phyloP scores from a whole-genome alignment of 1,140 invertebrate species.

The Ptiloglossa arizonensis region DNA sequence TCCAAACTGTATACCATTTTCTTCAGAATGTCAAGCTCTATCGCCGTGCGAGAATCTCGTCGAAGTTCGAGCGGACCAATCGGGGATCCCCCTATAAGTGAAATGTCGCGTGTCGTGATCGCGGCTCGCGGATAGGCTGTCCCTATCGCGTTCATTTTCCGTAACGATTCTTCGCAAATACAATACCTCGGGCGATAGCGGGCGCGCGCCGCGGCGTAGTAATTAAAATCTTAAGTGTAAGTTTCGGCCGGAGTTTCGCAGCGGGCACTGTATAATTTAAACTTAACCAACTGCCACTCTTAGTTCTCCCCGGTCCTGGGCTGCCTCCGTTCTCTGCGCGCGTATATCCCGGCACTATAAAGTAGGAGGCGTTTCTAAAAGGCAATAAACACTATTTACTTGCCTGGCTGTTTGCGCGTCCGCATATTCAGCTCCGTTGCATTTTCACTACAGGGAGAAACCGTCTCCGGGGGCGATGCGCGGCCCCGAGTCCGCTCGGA shows the following conservation, averaged over 20 bases:
- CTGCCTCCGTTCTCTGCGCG: not conserved
- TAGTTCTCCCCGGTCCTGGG: not conserved
- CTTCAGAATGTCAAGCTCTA: too few species aligned
- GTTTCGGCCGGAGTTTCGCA: conserved; percentile 11
- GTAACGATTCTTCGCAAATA: conserved; percentile 19
- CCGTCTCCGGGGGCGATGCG: not conserved
- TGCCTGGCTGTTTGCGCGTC: conserved; percentile 33
- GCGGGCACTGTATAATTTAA: conserved; percentile 41
- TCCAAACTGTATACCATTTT: too few species aligned
- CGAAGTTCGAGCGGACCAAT: too few species aligned
- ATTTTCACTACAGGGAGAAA: not conserved
- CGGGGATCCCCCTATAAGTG: too few species aligned
- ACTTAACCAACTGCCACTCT: conserved; percentile 48
- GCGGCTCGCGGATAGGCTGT: not conserved
- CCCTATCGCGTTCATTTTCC: conserved; percentile 2
- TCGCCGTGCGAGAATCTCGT: too few species aligned
- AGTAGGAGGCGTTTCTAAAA: conserved; percentile 34
- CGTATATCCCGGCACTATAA: conserved; percentile 4
- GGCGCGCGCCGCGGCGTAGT: not conserved
- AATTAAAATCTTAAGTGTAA: conserved; percentile 47
- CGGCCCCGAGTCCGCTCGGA: not conserved
- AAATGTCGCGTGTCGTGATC: not conserved
- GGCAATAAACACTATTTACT: conserved; percentile 47
- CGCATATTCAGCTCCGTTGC: conserved; percentile 28
- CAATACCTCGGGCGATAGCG: too few species aligned